Conservation (phyloP, 2,888 invertebrate genomes). For the Sarcophaga variegata region DNA sequence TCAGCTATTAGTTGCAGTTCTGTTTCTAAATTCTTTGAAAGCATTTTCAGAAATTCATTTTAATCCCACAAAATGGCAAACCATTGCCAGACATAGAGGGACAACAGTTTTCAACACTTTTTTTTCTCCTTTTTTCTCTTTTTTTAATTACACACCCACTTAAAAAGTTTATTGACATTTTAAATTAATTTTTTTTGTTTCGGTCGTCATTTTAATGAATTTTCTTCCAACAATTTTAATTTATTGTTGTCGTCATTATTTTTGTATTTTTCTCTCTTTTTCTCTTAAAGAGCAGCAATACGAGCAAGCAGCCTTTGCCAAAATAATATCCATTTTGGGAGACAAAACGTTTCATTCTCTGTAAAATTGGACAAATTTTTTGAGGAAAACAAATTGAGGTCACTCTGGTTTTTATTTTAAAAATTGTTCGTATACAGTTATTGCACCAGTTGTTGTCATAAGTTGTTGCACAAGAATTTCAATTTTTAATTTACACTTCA, state of each 20-base stretch:
- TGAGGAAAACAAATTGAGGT: conserved; percentile 22
- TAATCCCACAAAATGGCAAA: too few species aligned
- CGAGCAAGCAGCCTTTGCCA: not conserved
- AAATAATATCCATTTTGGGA: conserved; percentile 43
- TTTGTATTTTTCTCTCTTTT: not conserved
- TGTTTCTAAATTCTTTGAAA: not conserved
- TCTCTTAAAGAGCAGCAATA: not conserved
- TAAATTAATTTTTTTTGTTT: conserved; percentile 9
- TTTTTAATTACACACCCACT: not conserved
- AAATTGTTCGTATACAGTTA: not conserved
- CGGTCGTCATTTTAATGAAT: not conserved
- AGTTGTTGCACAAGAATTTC: not conserved
- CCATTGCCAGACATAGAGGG: too few species aligned
- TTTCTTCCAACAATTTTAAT: not conserved
- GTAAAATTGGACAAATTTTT: conserved; percentile 18
- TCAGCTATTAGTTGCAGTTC: not conserved
- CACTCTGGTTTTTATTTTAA: conserved; percentile 11
- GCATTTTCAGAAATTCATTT: too few species aligned
- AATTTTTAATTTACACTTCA: not conserved
- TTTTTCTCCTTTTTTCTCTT: too few species aligned
- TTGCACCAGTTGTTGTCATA: not conserved
- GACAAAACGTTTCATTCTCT: not conserved
- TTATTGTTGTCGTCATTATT: not conserved
- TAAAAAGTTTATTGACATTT: conserved; percentile 25
- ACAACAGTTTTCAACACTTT: too few species aligned